Evolutionary conservation across 2,888 invertebrate genomes (phyloP), one percentile per base, ranked within the genome.

Genomic region (Epinotia brunnichana): DNA sequence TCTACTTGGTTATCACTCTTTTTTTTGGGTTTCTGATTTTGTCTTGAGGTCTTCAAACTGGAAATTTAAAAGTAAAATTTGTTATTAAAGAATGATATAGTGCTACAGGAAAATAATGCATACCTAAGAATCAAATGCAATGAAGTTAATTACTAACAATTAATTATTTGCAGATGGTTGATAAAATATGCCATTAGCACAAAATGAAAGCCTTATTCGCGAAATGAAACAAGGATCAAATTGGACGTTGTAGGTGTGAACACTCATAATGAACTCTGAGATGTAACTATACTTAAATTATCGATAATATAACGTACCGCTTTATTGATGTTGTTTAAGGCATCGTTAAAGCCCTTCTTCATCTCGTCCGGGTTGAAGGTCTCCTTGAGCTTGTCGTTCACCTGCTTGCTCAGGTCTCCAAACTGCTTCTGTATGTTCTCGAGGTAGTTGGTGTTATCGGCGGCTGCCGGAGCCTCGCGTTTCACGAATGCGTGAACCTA

Each of bases 401-500:
- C 0, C 2, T 76, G 70, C 10, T 81, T 75, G 2, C 71, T 35
- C 0, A 81, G 11, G 0, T 83, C 78, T 2, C 81, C 39, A 0
- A 84, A 2, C 21, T 83, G 76, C 13, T 84, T 82, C 56, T 79
- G 73, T 3, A 83, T 3, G 0, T 77, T 75, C 0, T 82, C 81
- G 0, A 82, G 4, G 44, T 76, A 74, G 44, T 79, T 79, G 2
- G 51, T 29, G 13, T 69, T 64, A n/a, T 78, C 76, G 21, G 19
- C 59, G n/a, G 66, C 69, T 0, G 67, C 75, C 0, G 87, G 83
- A 0, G 87, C 83, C 5, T 91, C 91, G 11, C 92, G 90, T 75
- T 87, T 91, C 0, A 91, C 91, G 62, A 86, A 88, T 13, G 87
- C 89, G 24, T 90, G 87, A 3, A 84, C 86, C 90, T 91, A 77